Percentiles rank a stretch among this genome's conserved stretches.
Evolutionary conservation across 30 jellyfish, hydroid and myxozoan species (phyloP).

Genomic region (Catostylus mosaicus): DNA sequence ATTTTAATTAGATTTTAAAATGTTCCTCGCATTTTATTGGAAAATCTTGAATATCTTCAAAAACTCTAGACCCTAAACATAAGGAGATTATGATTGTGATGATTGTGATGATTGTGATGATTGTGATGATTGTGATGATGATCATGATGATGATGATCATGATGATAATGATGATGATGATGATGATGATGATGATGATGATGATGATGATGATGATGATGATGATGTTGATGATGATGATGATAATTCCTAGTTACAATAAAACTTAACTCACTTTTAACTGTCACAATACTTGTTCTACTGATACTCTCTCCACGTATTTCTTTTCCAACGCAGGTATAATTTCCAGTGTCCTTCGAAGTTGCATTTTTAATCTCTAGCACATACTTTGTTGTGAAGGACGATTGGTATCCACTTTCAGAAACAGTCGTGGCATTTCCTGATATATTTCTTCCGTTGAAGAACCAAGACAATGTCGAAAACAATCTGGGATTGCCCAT

Average conservation of each 20-base stretch:
- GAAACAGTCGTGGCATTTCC: neutral
- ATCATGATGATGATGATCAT: neutral
- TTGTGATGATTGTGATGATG: no score
- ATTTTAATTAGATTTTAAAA: no score
- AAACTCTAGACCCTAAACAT: no score
- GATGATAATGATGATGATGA: neutral
- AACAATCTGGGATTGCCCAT: constrained; percentile 60
- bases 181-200: constrained; percentile 1
- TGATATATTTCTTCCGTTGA: constrained; percentile 47
- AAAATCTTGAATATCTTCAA: no score
- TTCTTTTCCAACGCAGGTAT: constrained; percentile 73
- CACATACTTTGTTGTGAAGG: constrained; percentile 23
- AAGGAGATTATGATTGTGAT: neutral
- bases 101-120: no score
- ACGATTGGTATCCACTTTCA: neutral
- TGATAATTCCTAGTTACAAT: neutral
- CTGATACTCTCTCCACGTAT: constrained; percentile 41
- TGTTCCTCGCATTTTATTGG: no score
- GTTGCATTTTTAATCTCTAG: constrained; percentile 32
- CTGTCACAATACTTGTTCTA: constrained; percentile 6
- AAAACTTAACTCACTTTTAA: neutral
- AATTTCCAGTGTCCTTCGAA: constrained; percentile 73
- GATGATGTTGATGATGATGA: neutral
- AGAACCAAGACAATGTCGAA: constrained; percentile 65
- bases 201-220: neutral